phyloP scores from a whole-genome alignment of 2,113 vertebrate species.

The Genyomyrus donnyi region DNA sequence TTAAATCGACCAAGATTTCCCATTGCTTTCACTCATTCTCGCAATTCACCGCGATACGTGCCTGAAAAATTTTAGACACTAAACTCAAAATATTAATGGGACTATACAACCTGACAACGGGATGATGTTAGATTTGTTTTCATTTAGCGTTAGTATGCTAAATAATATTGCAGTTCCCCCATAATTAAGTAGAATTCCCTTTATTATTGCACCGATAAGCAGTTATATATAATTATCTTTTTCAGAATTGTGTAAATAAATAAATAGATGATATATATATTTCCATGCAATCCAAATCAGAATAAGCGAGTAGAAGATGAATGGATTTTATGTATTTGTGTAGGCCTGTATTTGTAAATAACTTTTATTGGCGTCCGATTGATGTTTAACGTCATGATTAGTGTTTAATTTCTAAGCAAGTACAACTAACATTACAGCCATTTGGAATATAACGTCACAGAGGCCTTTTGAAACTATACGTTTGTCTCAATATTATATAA shows the following conservation, averaged over 20 bases:
- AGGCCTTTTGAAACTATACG: background rate
- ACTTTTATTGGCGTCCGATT: background rate
- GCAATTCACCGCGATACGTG: background rate
- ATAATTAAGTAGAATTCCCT: background rate
- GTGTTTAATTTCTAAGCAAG: background rate
- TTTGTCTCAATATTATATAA: background rate
- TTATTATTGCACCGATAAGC: background rate
- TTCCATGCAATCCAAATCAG: background rate
- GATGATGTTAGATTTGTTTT: background rate
- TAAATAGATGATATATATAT: background rate
- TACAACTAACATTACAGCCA: background rate
- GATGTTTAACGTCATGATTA: background rate
- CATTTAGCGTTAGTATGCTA: background rate
- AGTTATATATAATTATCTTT: background rate
- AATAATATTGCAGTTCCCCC: background rate
- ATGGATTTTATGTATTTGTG: background rate
- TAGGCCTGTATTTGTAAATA: background rate
- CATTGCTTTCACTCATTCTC: background rate
- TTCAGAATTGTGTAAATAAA: background rate
- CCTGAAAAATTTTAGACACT: background rate
- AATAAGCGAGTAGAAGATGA: background rate
- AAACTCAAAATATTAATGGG: background rate
- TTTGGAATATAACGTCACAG: background rate
- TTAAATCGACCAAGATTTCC: background rate
- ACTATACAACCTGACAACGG: background rate